Evolutionary conservation across 2,797 vertebrate genomes (phyloP).

Genomic region (Natrix natrix): DNA sequence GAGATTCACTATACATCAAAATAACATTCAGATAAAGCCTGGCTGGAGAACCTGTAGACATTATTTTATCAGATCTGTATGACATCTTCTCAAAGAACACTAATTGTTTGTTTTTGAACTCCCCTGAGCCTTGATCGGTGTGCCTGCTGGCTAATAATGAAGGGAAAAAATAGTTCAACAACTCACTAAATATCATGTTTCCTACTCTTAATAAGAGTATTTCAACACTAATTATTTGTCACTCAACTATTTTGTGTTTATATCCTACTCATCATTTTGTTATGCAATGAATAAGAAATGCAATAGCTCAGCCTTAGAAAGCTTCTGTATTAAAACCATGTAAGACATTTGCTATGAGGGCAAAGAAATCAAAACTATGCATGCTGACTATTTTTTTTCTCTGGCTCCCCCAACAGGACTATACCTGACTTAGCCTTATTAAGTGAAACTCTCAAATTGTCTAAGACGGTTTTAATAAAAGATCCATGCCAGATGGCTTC

Average conservation of each 20-base stretch:
- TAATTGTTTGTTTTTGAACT: neutral
- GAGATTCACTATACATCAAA: neutral
- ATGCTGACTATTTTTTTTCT: neutral
- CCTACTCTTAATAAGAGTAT: neutral
- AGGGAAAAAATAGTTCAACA: neutral
- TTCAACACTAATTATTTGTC: neutral
- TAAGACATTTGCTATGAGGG: neutral
- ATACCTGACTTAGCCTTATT: slow-evolving; percentile 67
- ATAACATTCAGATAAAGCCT: neutral
- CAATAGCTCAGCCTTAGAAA: neutral
- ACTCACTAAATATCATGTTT: neutral
- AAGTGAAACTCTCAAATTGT: slow-evolving; percentile 66
- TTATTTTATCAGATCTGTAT: neutral
- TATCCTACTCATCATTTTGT: neutral
- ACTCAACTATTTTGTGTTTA: neutral
- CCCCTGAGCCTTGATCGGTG: neutral
- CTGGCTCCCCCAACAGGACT: slow-evolving; percentile 47
- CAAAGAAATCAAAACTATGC: neutral
- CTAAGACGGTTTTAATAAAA: slow-evolving; percentile 60
- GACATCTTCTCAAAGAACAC: neutral
- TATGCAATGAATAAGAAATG: neutral
- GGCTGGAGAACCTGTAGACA: neutral
- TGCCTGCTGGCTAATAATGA: neutral
- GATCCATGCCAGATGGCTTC: slow-evolving; percentile 75
- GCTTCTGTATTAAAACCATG: neutral